Percentiles rank a stretch among this genome's conserved stretches.
These are phyloP conservation scores for Leptatherina wallacei DNA, from an alignment of 2,797 vertebrate species.

Conservation along the genomic window DNA sequence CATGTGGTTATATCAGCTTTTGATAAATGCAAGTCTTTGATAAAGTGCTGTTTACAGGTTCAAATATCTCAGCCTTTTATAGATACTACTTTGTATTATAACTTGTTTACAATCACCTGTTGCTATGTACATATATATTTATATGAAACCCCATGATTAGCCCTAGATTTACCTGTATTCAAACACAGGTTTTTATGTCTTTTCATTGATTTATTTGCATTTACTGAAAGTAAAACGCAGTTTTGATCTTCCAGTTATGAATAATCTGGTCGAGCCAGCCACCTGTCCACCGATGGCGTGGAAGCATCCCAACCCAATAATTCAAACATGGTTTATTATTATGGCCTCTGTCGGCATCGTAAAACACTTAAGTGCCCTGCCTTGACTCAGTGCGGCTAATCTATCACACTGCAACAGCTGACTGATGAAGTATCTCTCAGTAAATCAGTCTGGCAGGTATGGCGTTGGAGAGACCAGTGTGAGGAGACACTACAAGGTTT, in stretches of 20 bases:
- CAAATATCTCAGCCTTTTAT: not conserved
- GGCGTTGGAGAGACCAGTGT: slow-evolving; percentile 18
- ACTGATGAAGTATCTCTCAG: slow-evolving; percentile 47
- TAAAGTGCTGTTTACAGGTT: not conserved
- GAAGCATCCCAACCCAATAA: slow-evolving; percentile 66
- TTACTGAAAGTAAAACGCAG: slow-evolving; percentile 15
- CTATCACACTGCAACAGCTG: slow-evolving; percentile 59
- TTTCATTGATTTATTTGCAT: slow-evolving; percentile 19
- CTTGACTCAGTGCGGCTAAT: slow-evolving; percentile 65
- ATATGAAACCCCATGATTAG: not conserved
- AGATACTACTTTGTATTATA: not conserved
- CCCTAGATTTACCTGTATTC: slow-evolving; percentile 6
- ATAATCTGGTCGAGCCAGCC: slow-evolving; percentile 34
- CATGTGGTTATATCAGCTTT: not conserved
- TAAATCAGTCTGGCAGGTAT: slow-evolving; percentile 52
- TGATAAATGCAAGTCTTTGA: not conserved
- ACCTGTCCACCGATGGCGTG: slow-evolving; percentile 56
- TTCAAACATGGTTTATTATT: slow-evolving; percentile 78
- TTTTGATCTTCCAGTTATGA: slow-evolving; percentile 35
- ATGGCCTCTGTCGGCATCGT: slow-evolving; percentile 71
- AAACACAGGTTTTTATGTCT: not conserved
- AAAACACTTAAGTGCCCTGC: slow-evolving; percentile 76
- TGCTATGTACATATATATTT: not conserved
- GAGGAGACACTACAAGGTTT: slow-evolving; percentile 25
- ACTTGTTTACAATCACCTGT: not conserved